Conservation (phyloP, 2,113 vertebrate genomes). For the Myotis brandtii region DNA sequence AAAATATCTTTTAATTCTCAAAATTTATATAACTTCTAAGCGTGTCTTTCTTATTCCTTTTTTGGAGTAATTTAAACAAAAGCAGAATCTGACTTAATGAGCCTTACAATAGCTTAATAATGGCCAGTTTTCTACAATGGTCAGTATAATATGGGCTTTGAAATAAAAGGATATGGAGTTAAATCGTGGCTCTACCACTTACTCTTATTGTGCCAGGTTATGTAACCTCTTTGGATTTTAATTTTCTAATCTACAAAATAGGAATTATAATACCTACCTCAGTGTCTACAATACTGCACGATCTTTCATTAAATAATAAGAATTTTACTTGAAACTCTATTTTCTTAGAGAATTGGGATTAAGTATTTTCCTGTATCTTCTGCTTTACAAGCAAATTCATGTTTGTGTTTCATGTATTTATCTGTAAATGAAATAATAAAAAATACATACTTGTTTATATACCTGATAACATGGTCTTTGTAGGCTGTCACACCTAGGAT, state of each 20-base stretch:
- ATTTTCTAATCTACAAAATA: slow-evolving; percentile 10
- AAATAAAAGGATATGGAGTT: slow-evolving; percentile 16
- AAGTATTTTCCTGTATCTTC: not conserved
- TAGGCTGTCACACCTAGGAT: not conserved
- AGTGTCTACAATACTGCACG: not conserved
- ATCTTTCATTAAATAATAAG: not conserved
- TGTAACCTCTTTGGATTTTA: not conserved
- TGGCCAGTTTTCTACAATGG: not conserved
- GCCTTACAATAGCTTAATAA: not conserved
- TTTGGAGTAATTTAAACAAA: not conserved
- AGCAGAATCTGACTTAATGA: not conserved
- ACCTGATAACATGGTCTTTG: not conserved
- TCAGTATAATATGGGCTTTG: not conserved
- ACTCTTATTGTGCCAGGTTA: not conserved
- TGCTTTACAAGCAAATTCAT: not conserved
- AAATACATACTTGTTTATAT: not conserved
- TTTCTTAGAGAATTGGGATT: not conserved
- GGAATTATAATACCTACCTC: not conserved
- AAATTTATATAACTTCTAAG: not conserved
- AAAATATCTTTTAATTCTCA: slow-evolving; percentile 8
- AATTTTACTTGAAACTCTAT: not conserved
- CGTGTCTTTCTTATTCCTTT: not conserved
- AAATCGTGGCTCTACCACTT: not conserved
- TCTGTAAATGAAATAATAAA: slow-evolving; percentile 10
- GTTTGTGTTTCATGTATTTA: not conserved